phyloP scores from a whole-genome alignment of 2,113 vertebrate genomes.

The Tychaedon coryphoeus region DNA sequence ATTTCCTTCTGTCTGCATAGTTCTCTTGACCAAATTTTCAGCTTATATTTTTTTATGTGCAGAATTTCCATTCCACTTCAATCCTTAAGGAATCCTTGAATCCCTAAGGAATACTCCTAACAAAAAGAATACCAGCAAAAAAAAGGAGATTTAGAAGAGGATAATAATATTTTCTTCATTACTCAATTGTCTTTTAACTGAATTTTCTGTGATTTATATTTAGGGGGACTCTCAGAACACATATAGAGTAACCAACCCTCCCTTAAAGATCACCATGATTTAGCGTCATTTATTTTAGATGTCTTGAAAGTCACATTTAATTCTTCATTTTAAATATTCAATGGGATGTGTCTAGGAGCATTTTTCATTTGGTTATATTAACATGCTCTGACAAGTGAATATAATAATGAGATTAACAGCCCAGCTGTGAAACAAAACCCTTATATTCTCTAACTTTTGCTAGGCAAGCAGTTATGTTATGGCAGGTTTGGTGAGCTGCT shows the following conservation, averaged over 20 bases:
- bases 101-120: background rate
- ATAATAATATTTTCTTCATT: background rate
- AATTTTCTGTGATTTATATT: background rate
- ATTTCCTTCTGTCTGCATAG: background rate
- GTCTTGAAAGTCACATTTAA: background rate
- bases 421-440: background rate
- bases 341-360: background rate
- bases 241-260: background rate
- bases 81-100: background rate
- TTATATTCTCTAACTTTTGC: background rate
- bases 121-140: background rate
- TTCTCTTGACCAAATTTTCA: background rate
- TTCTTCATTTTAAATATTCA: slow-evolving; percentile 7
- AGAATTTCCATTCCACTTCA: background rate
- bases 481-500: background rate
- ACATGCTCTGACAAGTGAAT: slow-evolving; percentile 1
- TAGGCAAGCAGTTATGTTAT: background rate
- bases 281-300: background rate
- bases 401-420: background rate
- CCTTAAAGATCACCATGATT: background rate
- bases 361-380: background rate
- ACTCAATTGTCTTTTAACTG: background rate
- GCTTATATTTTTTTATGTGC: background rate
- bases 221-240: background rate
- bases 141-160: background rate